Evolutionary conservation across 2,113 vertebrate genomes (phyloP), one percentile per base, ranked within the genome.

Genomic region (Peromyscus leucopus): DNA sequence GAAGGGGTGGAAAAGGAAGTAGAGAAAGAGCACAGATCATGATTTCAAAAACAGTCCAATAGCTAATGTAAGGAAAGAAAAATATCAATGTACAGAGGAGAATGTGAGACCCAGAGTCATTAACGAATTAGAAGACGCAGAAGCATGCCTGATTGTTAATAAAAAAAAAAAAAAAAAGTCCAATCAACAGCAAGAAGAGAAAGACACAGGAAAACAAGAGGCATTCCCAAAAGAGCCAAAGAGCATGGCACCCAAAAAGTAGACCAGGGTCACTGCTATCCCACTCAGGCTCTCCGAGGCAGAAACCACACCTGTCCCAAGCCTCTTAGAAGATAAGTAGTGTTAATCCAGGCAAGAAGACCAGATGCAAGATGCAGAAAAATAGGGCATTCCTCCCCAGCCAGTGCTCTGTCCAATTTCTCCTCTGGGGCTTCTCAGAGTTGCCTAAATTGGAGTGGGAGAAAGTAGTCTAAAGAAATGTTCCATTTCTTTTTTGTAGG

Each of bases 391-490:
- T 88, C 76, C 12, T 74, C 36, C 61, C 69, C 28, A 61, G 17
- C 13, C 15, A 28, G 16, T 19, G 9, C 17, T 67, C 42, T 39
- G 89, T 72, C 61, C 51, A 39, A 9, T 76, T 63, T 84, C 72
- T 94, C 55, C 39, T 36, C 36, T 3, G 3, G 26, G 76, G 59
- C 26, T 71, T 95, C 90, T 93, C 46, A 86, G 39, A 85, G 42
- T 87, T 78, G 48, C 67, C 78, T 63, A 48, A 33, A 46, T 42
- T 57, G 94, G 72, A 93, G 67, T 74, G 26, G 79, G 94, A 94
- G 75, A 95, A 97, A 94, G 86, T 42, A n/a, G 42, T 91, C 55
- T 63, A 69, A 63, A 96, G 61, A 72, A 93, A 94, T 55, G 78
- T 48, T 48, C 46, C 46, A 48, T 48, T 48, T 48, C 46, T 48